These are phyloP conservation scores for Polietes domitor DNA, from an alignment of 2,888 invertebrate species.

Conservation along the genomic window DNA sequence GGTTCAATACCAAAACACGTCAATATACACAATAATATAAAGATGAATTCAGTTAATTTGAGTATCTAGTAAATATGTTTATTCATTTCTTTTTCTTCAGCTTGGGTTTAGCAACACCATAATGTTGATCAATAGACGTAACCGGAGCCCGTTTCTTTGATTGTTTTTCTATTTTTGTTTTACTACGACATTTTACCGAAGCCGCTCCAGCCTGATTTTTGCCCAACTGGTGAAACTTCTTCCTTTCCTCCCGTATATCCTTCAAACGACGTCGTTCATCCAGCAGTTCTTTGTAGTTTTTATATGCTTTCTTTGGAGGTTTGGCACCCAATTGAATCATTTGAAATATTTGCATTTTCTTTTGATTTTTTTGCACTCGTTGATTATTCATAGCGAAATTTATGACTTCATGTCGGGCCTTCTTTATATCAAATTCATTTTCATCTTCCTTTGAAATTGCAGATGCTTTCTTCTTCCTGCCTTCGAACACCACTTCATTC, in stretches of 20 bases:
- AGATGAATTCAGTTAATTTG: no score
- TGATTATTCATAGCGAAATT: conserved; percentile 91
- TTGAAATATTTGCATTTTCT: conserved; percentile 88
- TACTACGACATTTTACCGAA: conserved; percentile 81
- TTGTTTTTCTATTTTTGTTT: conserved; percentile 78
- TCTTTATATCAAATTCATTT: conserved; percentile 86
- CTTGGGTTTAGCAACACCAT: conserved; percentile 78
- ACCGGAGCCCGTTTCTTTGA: conserved; percentile 80
- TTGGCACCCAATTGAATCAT: conserved; percentile 92
- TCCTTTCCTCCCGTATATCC: conserved; percentile 81
- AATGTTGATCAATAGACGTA: conserved; percentile 80
- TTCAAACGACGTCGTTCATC: conserved; percentile 84
- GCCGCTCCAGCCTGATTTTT: conserved; percentile 85
- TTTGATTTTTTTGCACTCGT: conserved; percentile 86
- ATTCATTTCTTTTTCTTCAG: conserved; percentile 72
- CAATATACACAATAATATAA: no score
- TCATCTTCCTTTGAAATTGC: conserved; percentile 48
- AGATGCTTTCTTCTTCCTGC: neutral
- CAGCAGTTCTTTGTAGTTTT: conserved; percentile 89
- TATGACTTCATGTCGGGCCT: conserved; percentile 89
- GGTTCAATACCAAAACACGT: no score
- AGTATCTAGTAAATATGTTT: no score
- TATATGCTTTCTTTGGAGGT: conserved; percentile 85
- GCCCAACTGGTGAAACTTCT: conserved; percentile 82
- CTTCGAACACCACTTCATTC: neutral